Evolutionary conservation across 2,888 invertebrate species (phyloP), one percentile per base, ranked within the genome.

Genomic region (Himalopsyche japonica): DNA sequence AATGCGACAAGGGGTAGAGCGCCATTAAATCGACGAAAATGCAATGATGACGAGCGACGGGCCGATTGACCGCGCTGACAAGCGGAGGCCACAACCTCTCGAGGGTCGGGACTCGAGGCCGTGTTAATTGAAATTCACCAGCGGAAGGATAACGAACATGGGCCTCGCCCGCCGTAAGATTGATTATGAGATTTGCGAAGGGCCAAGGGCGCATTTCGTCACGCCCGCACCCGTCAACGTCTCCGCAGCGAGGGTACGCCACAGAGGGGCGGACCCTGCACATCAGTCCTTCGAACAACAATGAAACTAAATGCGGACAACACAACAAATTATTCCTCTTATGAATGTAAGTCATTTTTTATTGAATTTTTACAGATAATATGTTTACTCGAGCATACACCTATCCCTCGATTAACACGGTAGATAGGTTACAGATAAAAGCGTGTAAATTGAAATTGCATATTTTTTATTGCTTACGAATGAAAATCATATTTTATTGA

Each of bases 41-140:
- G 70, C 70, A 43, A 77, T 43, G 77, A 34, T 77, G 77, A 43
- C 34, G 77, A n/a, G 34, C 34, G 77, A 77, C 34, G n/a, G 34
- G 37, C 20, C 77, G 77, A 77, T 77, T 77, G 77, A 43, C 32
- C 77, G 77, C 43, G 77, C 43, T 43, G 77, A 43, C 43, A 34
- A 43, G 77, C 24, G 76, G 77, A 43, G 43, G 37, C 77, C 77
- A 77, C 84, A 76, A 80, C 76, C 81, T 82, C 83, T 49, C 30
- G 49, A 79, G 57, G 78, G 79, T 57, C 76, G 76, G 78, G 57
- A 57, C 80, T 91, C 79, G 79, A 64, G 80, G 32, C 77, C 91
- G 90, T 90, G 90, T 91, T 91, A 91, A 91, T 92, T 92, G 89
- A 92, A 92, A 92, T 92, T 91, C 92, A 92, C 90, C 91, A 92